Evolutionary conservation across 2,797 vertebrate genomes (phyloP), one percentile per base, ranked within the genome.

Genomic region (Sebastes steindachneri): DNA sequence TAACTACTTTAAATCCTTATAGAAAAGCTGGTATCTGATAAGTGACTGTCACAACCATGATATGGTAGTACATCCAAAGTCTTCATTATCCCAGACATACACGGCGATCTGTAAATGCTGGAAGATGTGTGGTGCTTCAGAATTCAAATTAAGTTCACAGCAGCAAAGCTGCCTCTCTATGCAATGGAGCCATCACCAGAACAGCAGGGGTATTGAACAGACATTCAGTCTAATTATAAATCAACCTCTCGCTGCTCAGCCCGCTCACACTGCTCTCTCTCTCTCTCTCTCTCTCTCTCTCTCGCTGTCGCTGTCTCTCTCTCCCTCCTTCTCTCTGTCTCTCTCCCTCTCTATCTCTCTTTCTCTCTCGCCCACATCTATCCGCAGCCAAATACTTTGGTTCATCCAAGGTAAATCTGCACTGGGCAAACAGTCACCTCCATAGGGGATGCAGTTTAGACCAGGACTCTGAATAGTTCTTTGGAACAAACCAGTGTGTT

Each of bases 211-310:
- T 85, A 91, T 87, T 78, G 78, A 90, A 85, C 81, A 89, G 88
- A 93, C 90, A 88, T 91, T 92, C 85, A 85, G 88, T 89, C 88
- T 90, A 93, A 93, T 94, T 94, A 92, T 91, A 95, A 92, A 94
- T 92, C 93, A 92, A 83, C 91, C 89, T 91, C 89, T 82, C 73
- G 68, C 90, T 90, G 90, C 88, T 90, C 80, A 79, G 82, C 69
- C 83, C 79, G 70, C 90, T 89, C 87, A 80, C 72, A 91, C 86
- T 73, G 65, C 82, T 55, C 62, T 75, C 70, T 60, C 31, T 66
- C 35, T 62, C 70, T 68, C 19, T 73, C 51, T 74, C 28, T 69
- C 58, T 23, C 15, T 59, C 23, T 65, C 33, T 62, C 69, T 60
- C 31, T 48, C 37, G 11, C 48, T 51, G 2, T 64, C 25, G 68